These are phyloP conservation scores for Pipa parva DNA, from an alignment of 2,113 vertebrate genomes.

Conservation along the genomic window DNA sequence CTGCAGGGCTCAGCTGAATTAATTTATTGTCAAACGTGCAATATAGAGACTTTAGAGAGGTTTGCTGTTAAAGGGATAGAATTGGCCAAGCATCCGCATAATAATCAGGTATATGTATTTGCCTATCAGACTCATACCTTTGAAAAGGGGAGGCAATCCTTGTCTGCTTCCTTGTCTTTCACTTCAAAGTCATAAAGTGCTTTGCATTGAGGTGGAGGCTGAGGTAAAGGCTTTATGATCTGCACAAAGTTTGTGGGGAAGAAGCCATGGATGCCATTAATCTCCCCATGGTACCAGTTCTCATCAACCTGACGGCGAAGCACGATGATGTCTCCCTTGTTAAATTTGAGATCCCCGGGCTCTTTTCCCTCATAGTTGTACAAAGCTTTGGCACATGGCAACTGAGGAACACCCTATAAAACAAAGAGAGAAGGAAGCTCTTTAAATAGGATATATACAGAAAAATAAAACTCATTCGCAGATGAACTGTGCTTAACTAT, in stretches of 20 bases:
- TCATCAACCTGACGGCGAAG: constrained; percentile 96
- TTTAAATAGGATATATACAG: background rate
- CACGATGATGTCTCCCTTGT: constrained; percentile 94
- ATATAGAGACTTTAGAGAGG: no score
- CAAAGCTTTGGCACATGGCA: constrained; percentile 96
- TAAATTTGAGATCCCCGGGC: constrained; percentile 94
- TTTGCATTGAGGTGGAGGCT: constrained; percentile 96
- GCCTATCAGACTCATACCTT: constrained; percentile 70
- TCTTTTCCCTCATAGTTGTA: constrained; percentile 98
- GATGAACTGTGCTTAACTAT: no score
- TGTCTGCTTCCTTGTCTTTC: constrained; percentile 98
- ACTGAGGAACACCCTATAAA: constrained; percentile 83
- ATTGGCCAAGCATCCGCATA: no score
- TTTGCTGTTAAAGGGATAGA: no score
- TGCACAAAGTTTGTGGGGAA: constrained; percentile 98
- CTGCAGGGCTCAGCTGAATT: no score
- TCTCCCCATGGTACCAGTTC: constrained; percentile 97
- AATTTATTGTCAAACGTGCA: background rate
- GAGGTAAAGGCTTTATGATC: constrained; percentile 94
- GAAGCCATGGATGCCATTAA: constrained; percentile 91
- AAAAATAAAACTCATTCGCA: background rate
- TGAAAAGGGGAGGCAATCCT: constrained; percentile 94
- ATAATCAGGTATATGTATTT: background rate
- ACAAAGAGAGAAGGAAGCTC: background rate
- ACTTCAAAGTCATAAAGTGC: constrained; percentile 98